Evolutionary conservation across 2,888 invertebrate species (phyloP).

Genomic region (Abrostola triplasia): DNA sequence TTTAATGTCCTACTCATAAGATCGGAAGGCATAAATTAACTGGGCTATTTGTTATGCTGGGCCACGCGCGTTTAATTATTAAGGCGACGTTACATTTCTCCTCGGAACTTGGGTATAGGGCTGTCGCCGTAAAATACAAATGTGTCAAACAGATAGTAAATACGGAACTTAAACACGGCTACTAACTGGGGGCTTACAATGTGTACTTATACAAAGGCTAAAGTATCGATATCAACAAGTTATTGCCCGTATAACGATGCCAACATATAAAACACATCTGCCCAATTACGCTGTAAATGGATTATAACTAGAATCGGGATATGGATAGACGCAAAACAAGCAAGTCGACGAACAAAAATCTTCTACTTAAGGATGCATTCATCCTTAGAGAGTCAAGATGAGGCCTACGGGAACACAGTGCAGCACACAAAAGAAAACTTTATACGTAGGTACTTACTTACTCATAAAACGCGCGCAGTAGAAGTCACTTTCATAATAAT

Average conservation of each 20-base stretch:
- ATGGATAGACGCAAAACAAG: slow-evolving; percentile 27
- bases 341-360: slow-evolving; percentile 31
- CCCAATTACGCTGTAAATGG: slow-evolving; percentile 12
- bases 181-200: slow-evolving; percentile 12
- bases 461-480: slow-evolving; percentile 23
- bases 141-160: slow-evolving; percentile 42
- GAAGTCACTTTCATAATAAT: slow-evolving; percentile 50
- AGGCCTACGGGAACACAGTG: slow-evolving; percentile 50
- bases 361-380: slow-evolving; percentile 49
- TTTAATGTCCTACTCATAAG: slow-evolving; percentile 79
- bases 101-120: slow-evolving; percentile 35
- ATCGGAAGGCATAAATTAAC: slow-evolving; percentile 79
- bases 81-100: slow-evolving; percentile 43
- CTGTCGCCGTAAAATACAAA: slow-evolving; percentile 28
- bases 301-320: slow-evolving; percentile 13
- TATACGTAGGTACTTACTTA: slow-evolving; percentile 38
- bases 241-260: slow-evolving; percentile 8
- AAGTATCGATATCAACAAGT: slow-evolving; percentile 41
- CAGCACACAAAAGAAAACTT: slow-evolving; percentile 54
- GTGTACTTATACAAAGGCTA: too few relatives aligned
- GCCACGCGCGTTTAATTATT: slow-evolving; percentile 66
- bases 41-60: slow-evolving; percentile 77
- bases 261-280: slow-evolving; percentile 2
- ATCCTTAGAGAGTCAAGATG: slow-evolving; percentile 49
- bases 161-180: slow-evolving; percentile 30